Percentiles rank a stretch among this genome's conserved stretches.
phyloP scores from a whole-genome alignment of 1,140 invertebrate species.

The Macrostomum lignano region DNA sequence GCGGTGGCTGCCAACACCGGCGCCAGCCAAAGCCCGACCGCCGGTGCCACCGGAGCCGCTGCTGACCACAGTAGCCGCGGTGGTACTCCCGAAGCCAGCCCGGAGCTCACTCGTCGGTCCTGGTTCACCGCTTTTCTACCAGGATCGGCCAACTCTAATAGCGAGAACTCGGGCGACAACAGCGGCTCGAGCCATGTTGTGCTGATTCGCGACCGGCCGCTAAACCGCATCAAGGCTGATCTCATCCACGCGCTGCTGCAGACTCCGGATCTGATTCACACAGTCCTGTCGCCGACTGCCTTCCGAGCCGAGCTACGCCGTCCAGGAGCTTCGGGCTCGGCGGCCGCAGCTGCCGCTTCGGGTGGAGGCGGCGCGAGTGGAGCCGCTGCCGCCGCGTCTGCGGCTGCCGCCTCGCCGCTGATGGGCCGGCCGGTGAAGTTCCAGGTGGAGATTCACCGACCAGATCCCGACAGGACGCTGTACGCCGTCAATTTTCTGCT shows the following conservation, averaged over 20 bases:
- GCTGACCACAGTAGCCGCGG: conserved; percentile 3
- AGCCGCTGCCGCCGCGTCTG: too few relatives aligned
- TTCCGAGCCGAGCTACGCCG: conserved; percentile 89
- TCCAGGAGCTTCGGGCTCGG: conserved; percentile 60
- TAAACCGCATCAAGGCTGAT: conserved; percentile 84
- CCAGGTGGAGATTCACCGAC: conserved; percentile 37
- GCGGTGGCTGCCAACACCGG: conserved; percentile 27
- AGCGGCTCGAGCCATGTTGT: conserved; percentile 81
- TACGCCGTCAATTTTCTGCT: conserved; percentile 7
- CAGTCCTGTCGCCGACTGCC: conserved; percentile 81
- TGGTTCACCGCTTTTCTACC: conserved; percentile 42
- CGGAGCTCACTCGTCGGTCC: conserved; percentile 4
- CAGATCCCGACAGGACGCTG: conserved; percentile 7
- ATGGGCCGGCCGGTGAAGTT: conserved; percentile 81
- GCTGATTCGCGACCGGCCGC: conserved; percentile 65
- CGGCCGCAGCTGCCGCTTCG: too few relatives aligned
- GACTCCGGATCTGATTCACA: conserved; percentile 90
- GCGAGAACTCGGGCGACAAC: conserved; percentile 41
- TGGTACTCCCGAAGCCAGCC: conserved; percentile 2
- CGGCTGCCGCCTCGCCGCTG: conserved; percentile 68
- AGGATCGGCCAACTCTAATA: conserved; percentile 17
- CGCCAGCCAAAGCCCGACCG: conserved; percentile 1
- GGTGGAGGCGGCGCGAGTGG: too few relatives aligned
- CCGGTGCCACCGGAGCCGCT: not conserved
- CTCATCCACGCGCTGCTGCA: conserved; percentile 55